Evolutionary conservation across 2,797 vertebrate genomes (phyloP).

Genomic region (Malacoraja senta): DNA sequence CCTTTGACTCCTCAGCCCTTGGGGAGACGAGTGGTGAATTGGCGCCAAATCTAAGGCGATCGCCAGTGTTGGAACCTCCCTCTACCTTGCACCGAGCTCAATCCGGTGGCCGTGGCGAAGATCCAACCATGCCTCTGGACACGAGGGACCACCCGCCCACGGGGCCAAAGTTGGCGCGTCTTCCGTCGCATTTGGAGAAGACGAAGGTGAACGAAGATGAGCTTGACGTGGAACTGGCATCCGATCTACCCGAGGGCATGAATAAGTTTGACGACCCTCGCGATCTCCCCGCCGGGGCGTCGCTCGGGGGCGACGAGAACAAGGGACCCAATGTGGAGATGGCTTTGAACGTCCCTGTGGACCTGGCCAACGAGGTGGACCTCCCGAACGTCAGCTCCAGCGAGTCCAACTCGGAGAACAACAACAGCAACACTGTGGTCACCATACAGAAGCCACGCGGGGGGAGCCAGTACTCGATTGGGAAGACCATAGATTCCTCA

Average conservation of each 20-base stretch:
- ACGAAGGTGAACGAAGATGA: background rate
- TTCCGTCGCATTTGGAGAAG: background rate
- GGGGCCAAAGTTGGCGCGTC: background rate
- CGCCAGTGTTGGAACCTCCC: background rate
- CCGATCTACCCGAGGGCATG: conserved; percentile 19
- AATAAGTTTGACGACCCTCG: conserved; percentile 1
- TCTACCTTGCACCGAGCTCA: background rate
- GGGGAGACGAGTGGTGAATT: background rate
- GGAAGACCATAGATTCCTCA: background rate
- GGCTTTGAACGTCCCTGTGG: conserved; percentile 10
- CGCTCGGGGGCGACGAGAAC: background rate
- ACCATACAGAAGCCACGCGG: background rate
- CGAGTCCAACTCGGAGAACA: conserved; percentile 18
- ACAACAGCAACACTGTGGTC: background rate
- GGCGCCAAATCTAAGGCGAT: background rate
- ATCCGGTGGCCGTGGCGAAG: background rate
- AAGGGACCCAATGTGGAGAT: background rate
- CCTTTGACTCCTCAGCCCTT: background rate
- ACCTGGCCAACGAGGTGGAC: background rate
- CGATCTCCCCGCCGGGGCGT: too few species aligned
- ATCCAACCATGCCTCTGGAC: too few species aligned
- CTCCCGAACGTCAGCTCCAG: background rate
- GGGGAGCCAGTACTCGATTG: background rate
- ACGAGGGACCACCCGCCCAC: background rate
- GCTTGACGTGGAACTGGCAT: background rate